Conservation (phyloP, 64 coral and sea anemone species). For the Porites australiensis region DNA sequence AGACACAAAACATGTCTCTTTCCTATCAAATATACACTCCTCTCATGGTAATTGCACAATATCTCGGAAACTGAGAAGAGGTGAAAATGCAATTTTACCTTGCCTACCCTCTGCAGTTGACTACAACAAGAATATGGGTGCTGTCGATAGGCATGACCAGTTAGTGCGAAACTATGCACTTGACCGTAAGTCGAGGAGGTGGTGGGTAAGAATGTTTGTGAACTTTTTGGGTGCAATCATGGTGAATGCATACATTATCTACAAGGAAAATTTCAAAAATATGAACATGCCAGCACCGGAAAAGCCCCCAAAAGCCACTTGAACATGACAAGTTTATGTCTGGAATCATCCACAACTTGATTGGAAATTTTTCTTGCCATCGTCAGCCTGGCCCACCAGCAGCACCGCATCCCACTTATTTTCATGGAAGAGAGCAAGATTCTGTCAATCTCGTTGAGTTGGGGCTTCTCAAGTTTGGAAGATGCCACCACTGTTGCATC, state of each 20-base stretch:
- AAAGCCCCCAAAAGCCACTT: background rate
- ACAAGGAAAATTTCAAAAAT: background rate
- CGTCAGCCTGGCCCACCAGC: slow-evolving; percentile 11
- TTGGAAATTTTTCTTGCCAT: slow-evolving; percentile 13
- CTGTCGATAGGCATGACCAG: slow-evolving; percentile 10
- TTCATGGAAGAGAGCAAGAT: background rate
- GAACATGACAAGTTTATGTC: background rate
- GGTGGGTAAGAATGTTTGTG: slow-evolving; percentile 25
- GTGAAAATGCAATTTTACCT: background rate
- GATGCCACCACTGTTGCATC: too few species aligned
- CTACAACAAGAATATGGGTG: slow-evolving; percentile 12
- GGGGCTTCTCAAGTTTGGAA: background rate
- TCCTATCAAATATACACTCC: slow-evolving; percentile 14
- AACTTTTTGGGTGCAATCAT: background rate
- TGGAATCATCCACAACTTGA: slow-evolving; percentile 12
- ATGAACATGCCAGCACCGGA: background rate
- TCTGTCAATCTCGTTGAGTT: slow-evolving; percentile 22
- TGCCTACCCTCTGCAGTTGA: background rate
- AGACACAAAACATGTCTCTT: slow-evolving; percentile 31
- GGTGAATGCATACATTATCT: slow-evolving; percentile 13
- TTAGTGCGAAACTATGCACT: background rate
- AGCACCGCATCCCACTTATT: slow-evolving; percentile 15
- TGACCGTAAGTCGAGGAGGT: slow-evolving; percentile 2
- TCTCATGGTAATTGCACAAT: background rate
- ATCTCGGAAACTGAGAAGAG: background rate